phyloP scores from a whole-genome alignment of 2,113 vertebrate genomes.

The Mus musculus region GRCm39 chr19:29539001-29539500 shows the following conservation, averaged over 20 bases:
- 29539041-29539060: background rate
- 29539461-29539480: slow-evolving; percentile 97
- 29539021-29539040: background rate
- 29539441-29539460: slow-evolving; percentile 95
- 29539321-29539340: background rate
- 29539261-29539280: slow-evolving; percentile 33
- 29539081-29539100: slow-evolving; percentile 38
- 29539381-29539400: slow-evolving; percentile 94
- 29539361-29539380: slow-evolving; percentile 52
- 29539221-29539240: background rate
- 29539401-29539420: slow-evolving; percentile 96
- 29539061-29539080: slow-evolving; percentile 44
- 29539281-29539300: slow-evolving; percentile 30
- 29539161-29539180: background rate
- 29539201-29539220: background rate
- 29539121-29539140: too few relatives aligned
- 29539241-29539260: slow-evolving; percentile 45
- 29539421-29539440: slow-evolving; percentile 97
- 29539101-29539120: background rate
- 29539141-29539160: background rate
- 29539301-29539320: slow-evolving; percentile 30
- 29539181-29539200: background rate
- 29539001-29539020: background rate
- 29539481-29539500: slow-evolving; percentile 93
- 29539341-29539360: slow-evolving; percentile 49